phyloP scores from a whole-genome alignment of 2,888 invertebrate genomes.

The Eupsilia transversa region DNA sequence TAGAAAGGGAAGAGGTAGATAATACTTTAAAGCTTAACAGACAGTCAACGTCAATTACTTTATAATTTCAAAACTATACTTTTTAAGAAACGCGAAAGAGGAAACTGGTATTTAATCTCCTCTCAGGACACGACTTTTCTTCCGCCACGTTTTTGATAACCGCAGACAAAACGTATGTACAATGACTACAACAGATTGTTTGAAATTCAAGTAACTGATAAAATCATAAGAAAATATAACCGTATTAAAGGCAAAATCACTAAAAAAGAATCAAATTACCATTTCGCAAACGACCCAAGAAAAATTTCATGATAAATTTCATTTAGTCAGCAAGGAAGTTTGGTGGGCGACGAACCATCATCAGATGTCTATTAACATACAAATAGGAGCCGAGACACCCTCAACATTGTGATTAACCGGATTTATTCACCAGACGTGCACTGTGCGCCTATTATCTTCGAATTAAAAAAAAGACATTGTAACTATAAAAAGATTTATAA shows the following conservation, averaged over 20 bases:
- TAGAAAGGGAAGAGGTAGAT: background rate
- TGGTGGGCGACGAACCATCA: constrained; percentile 43
- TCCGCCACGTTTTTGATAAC: background rate
- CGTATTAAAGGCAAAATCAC: constrained; percentile 26
- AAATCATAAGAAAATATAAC: constrained; percentile 10
- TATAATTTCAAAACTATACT: background rate
- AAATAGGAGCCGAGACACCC: constrained; percentile 56
- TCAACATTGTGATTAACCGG: constrained; percentile 48
- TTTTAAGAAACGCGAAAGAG: background rate
- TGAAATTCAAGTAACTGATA: background rate
- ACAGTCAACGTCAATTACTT: background rate
- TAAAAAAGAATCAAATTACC: constrained; percentile 42
- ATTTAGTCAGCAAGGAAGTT: constrained; percentile 50
- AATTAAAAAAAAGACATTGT: constrained; percentile 26
- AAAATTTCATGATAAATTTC: constrained; percentile 59
- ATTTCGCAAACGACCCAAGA: constrained; percentile 38
- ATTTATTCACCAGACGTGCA: constrained; percentile 45
- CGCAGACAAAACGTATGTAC: background rate
- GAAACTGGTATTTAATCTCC: too few relatives aligned
- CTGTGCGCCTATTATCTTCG: constrained; percentile 27
- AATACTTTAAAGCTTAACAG: background rate
- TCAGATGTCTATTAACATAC: constrained; percentile 67
- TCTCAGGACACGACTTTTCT: background rate
- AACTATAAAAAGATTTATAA: constrained; percentile 17
- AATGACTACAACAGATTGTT: background rate